Base-by-base conservation (phyloP, 2,797 vertebrate species). In the Enteromius mattozi region DNA sequence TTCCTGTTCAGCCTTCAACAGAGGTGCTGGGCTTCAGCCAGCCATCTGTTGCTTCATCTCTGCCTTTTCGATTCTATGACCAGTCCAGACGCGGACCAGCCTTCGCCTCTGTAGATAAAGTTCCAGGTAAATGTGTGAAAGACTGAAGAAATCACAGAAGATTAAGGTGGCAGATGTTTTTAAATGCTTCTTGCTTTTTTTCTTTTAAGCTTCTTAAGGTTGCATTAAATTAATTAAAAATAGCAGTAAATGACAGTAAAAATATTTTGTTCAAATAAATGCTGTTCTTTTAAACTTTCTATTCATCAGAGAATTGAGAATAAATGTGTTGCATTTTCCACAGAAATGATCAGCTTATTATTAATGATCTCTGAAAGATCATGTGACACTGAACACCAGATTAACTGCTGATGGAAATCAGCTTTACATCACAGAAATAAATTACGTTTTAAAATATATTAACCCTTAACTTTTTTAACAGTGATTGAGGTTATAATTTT, bases 31-130 rank as follows among this genome's bases (percentile, higher is more conserved):
- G 98, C n/a, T 99, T 99, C 66, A 90, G 96, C 49, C 97, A 98
- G 71, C 91, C 95, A 0, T 90, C 95, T 0, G 92, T 94, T 82
- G 86, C 93, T n/a, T 89, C 93, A 8, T 96, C 95, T 45, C 96
- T 99, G 71, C 98, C 98, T 1, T 99, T 99, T 92, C 94, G 98
- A 8, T 99, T 99, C 91, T 99, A 99, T 0, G 97, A 99, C 82
- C 98, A 98, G 89, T 94, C 97, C 0, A 96, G 98, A 3, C 95
- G 97, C 10, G 96, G 96, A 66, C 95, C 96, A 89, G 97, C 96
- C 0, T 98, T 99, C 91, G 95, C 96, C 2, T 96, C 98, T 0
- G 96, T 98, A n/a, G 98, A 99, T 92, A 99, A 98, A 93, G 98
- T 99, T 47, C 98, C 98, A 95, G 98, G 98, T 99, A 92, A 95